phyloP scores from a whole-genome alignment of 1,140 invertebrate genomes.

The Hycleus phaleratus region DNA sequence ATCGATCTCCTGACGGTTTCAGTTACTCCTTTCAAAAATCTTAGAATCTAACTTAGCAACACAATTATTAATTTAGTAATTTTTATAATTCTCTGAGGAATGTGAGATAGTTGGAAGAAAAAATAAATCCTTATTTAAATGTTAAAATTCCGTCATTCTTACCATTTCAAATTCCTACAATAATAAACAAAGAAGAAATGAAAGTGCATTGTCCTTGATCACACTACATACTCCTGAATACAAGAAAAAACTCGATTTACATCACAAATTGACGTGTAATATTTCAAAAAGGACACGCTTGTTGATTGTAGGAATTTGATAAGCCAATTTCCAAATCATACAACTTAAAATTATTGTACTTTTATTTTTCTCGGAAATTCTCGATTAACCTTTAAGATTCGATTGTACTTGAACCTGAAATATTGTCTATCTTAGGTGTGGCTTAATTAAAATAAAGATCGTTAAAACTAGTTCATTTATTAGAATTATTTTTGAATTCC shows the following conservation, averaged over 20 bases:
- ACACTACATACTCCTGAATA: slow-evolving; percentile 1
- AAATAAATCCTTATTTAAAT: slow-evolving; percentile 10
- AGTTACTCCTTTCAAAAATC: slow-evolving; percentile 71
- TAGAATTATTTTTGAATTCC: no score
- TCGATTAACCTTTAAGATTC: no score
- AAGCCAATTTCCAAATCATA: no score
- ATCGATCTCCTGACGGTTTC: slow-evolving; percentile 76
- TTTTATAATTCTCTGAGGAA: slow-evolving; percentile 1
- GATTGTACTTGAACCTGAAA: no score
- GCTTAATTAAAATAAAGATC: no score
- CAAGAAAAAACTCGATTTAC: neutral
- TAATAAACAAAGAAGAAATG: slow-evolving; percentile 7
- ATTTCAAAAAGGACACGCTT: no score
- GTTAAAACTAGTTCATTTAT: no score
- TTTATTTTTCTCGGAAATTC: no score
- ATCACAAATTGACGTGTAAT: neutral
- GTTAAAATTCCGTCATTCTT: slow-evolving; percentile 3
- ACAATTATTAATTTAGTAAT: neutral
- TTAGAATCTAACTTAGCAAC: slow-evolving; percentile 17
- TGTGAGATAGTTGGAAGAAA: slow-evolving; percentile 9
- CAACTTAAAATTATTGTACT: no score
- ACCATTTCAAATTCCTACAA: neutral
- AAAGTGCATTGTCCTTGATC: slow-evolving; percentile 13
- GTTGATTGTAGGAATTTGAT: no score
- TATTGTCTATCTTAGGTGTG: no score